phyloP scores from a whole-genome alignment of 2,113 vertebrate genomes.

The Sander vitreus region DNA sequence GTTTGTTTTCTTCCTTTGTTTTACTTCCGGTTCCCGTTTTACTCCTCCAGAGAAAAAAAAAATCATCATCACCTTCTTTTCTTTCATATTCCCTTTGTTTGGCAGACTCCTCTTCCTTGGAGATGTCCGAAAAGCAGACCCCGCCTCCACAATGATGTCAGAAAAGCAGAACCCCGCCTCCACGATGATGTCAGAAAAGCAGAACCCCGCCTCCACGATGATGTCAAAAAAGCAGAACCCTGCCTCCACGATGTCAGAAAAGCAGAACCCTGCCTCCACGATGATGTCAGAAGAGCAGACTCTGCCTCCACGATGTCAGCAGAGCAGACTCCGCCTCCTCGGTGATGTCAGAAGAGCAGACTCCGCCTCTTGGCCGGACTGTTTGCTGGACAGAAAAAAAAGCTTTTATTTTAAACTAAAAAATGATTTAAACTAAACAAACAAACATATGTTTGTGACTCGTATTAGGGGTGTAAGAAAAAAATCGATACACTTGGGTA shows the following conservation, averaged over 20 bases:
- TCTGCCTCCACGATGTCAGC: neutral
- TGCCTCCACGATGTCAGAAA: too few relatives aligned
- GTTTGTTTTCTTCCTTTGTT: neutral
- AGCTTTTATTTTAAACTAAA: neutral
- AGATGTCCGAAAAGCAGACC: neutral
- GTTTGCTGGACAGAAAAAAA: conserved; percentile 66
- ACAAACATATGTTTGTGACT: too few relatives aligned
- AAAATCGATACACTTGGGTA: too few relatives aligned
- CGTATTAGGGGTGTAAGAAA: too few relatives aligned
- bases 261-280: neutral
- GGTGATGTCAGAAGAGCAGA: conserved; percentile 75
- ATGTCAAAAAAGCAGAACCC: too few relatives aligned
- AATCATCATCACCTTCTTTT: neutral
- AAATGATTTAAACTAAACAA: neutral
- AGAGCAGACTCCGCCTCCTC: neutral
- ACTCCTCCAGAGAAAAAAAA: neutral
- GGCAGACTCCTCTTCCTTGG: neutral
- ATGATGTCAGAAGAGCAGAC: neutral
- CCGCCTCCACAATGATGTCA: neutral
- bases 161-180: neutral
- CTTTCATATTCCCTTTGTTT: conserved; percentile 7
- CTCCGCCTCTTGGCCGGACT: conserved; percentile 79
- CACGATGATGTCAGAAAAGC: neutral
- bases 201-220: neutral
- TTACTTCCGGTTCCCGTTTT: neutral